Conservation (phyloP, 2,113 vertebrate genomes). For the Seriola quinqueradiata region DNA sequence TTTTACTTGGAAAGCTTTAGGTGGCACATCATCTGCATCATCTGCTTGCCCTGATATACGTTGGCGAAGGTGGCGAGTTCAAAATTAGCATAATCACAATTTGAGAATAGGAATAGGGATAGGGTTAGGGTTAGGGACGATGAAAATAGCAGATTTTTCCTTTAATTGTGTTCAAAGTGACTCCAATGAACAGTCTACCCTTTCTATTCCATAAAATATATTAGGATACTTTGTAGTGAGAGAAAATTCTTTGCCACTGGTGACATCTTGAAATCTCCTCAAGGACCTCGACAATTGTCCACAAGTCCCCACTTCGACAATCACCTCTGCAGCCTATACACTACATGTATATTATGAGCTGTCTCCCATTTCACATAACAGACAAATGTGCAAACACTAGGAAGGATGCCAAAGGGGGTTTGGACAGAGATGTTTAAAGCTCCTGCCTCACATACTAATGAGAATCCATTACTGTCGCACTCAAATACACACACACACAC, state of each 20-base stretch:
- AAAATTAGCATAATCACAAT: background rate
- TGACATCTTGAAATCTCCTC: conserved; percentile 20
- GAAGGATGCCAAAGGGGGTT: conserved; percentile 73
- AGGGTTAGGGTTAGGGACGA: no score
- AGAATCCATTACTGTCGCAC: conserved; percentile 75
- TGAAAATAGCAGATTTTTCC: background rate
- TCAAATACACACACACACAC: conserved; percentile 50
- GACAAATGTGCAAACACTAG: conserved; percentile 62
- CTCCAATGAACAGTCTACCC: background rate
- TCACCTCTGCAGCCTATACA: conserved; percentile 16
- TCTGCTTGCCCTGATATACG: background rate
- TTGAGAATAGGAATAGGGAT: background rate
- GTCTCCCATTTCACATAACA: conserved; percentile 55
- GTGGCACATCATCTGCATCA: background rate
- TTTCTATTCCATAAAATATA: background rate
- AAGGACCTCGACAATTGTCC: conserved; percentile 6
- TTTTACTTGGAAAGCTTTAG: background rate
- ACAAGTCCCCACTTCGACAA: conserved; percentile 28
- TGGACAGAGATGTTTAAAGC: conserved; percentile 79
- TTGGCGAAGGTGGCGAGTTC: background rate
- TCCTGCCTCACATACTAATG: conserved; percentile 80
- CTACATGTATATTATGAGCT: conserved; percentile 52
- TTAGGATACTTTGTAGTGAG: background rate
- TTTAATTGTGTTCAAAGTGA: background rate
- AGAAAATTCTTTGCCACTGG: conserved; percentile 4